A percentile compares a stretch with the other conserved stretches of the same genome.
phyloP scores from a whole-genome alignment of 2,113 vertebrate genomes.

The Empidonax alnorum region DNA sequence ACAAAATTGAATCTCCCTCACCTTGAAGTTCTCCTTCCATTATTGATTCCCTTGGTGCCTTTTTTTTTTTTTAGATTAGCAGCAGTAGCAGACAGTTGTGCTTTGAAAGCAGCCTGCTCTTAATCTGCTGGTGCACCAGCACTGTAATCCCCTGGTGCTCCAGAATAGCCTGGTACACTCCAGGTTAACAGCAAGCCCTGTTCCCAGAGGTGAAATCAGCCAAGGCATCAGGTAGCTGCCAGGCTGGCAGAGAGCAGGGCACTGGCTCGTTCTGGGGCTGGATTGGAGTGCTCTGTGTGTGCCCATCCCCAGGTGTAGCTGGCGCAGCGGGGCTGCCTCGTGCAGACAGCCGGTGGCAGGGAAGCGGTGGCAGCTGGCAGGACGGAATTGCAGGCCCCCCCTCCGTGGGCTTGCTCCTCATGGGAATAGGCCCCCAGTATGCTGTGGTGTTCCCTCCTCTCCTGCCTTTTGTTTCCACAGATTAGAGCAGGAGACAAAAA shows the following conservation, averaged over 20 bases:
- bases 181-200: not conserved
- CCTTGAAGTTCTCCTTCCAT: not conserved
- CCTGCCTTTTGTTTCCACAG: slow-evolving; percentile 40
- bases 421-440: not conserved
- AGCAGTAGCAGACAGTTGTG: slow-evolving; percentile 15
- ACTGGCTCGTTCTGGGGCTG: not conserved
- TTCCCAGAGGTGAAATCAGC: not conserved
- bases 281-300: not conserved
- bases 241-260: not conserved
- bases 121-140: not conserved
- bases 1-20: not conserved
- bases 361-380: not conserved
- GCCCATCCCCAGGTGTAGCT: not conserved
- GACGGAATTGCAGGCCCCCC: not conserved
- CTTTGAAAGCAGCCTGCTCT: not conserved
- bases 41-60: not conserved
- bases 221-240: not conserved
- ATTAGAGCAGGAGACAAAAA: slow-evolving; percentile 31
- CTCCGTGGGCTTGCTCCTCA: not conserved
- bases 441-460: not conserved
- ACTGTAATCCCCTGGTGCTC: not conserved
- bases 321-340: not conserved
- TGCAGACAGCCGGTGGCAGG: not conserved
- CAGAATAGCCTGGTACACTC: not conserved
- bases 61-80: not conserved